These are phyloP conservation scores for Phalangium opilio DNA, from an alignment of 2,888 invertebrate genomes.

Conservation along the genomic window DNA sequence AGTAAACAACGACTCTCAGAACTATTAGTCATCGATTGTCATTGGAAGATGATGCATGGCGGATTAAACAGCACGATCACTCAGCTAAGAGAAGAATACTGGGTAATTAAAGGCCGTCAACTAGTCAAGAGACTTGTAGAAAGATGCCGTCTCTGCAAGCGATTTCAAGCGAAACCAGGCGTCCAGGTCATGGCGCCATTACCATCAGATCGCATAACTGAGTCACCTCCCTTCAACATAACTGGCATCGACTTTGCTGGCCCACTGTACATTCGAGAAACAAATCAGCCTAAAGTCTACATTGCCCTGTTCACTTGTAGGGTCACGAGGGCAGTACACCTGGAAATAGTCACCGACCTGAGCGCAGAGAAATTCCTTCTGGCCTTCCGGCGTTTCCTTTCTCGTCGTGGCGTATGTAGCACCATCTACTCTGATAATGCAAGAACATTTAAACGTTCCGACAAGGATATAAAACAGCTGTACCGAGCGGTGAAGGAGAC, in stretches of 20 bases:
- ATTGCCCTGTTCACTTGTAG: too few species aligned
- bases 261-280: too few species aligned
- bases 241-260: too few species aligned
- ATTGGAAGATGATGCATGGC: not conserved
- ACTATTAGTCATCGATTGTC: too few species aligned
- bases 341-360: too few species aligned
- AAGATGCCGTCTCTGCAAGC: not conserved
- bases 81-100: conserved; percentile 1
- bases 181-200: not conserved
- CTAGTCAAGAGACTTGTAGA: not conserved
- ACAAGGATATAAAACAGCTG: not conserved
- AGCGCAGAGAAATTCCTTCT: too few species aligned
- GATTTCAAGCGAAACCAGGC: conserved; percentile 1
- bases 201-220: not conserved
- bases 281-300: too few species aligned
- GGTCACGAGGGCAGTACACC: too few species aligned
- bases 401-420: not conserved
- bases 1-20: too few species aligned
- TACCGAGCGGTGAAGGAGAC: not conserved
- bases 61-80: not conserved
- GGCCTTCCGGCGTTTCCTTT: not conserved
- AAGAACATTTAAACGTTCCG: not conserved
- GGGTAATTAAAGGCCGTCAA: not conserved
- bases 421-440: conserved; percentile 1
- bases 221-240: not conserved